Base-by-base conservation (phyloP, 2,113 vertebrate species). In the Cavia porcellus region DNA sequence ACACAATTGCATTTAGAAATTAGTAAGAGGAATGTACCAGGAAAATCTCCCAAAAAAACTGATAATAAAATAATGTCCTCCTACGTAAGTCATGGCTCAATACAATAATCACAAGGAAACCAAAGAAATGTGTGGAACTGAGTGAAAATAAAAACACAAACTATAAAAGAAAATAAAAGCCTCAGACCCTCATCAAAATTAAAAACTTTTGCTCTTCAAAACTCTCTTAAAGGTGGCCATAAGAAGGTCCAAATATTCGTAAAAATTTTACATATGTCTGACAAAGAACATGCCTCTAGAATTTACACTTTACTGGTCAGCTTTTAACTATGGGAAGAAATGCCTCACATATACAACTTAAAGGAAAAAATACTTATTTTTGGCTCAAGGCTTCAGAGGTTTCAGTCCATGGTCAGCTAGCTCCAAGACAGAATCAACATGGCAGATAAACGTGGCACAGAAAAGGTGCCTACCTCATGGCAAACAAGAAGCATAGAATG, bases 31-130 rank as follows among this genome's bases (percentile, higher is more conserved):
- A 90, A 83, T 35, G 19, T 55, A 66, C 45, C 20, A 77, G 50
- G 12, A 94, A 93, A 91, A 66, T 77, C 59, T 83, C 83, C 11
- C 86, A 8, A 14, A 88, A 92, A 94, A 62, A 35, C 50, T 32
- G 45, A 42, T 85, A 86, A 86, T 6, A 50, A 81, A 88, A 83
- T 19, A 62, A 79, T 84, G 59, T 32, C 38, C 14, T 84, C 88
- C 32, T 79, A 84, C 52, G 79, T 59, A 70, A 88, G 32, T 15
- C 45, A 84, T 66, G 45, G 4, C 14, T 42, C 66, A 94, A 70
- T 24, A 84, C 17, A 92, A 80, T 59, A 94, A 89, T 79, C 62
- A 80, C 52, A 92, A 47, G 24, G 17, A 32, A 92, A 62, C 17
- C 42, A n/a, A 72, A 20, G 57, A 35, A 91, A 91, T 81, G 24